Conservation (phyloP, 2,113 vertebrate species). For the Burhinus oedicnemus region DNA sequence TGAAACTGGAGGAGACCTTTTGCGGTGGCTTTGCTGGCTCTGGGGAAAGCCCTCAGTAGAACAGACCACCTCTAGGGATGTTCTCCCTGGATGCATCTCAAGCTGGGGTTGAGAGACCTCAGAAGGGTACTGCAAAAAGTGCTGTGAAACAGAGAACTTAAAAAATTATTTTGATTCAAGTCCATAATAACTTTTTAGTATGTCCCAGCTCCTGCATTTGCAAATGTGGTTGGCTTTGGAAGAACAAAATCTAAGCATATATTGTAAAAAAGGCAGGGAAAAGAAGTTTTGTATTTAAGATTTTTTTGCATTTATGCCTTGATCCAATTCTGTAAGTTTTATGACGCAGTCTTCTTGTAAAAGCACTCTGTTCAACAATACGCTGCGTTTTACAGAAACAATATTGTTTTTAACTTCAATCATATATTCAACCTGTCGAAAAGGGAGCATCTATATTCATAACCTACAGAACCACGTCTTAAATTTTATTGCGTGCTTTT, state of each 20-base stretch:
- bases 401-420: not conserved
- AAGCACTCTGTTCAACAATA: not conserved
- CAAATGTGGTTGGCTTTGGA: not conserved
- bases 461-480: not conserved
- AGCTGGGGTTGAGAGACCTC: not conserved
- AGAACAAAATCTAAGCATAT: not conserved
- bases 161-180: not conserved
- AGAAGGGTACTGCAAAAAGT: not conserved
- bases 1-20: not conserved
- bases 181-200: not conserved
- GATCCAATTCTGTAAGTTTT: not conserved
- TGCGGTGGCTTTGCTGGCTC: not conserved
- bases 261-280: not conserved
- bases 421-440: not conserved
- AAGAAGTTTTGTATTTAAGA: not conserved
- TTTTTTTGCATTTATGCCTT: not conserved
- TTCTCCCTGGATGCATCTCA: not conserved
- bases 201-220: not conserved
- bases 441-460: not conserved
- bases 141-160: rapidly evolving
- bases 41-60: not conserved
- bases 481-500: not conserved
- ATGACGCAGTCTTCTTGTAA: not conserved
- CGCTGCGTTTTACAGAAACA: not conserved
- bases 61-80: not conserved